Base-by-base conservation (phyloP, 2,113 vertebrate species). In the Baryphthengus martii region DNA sequence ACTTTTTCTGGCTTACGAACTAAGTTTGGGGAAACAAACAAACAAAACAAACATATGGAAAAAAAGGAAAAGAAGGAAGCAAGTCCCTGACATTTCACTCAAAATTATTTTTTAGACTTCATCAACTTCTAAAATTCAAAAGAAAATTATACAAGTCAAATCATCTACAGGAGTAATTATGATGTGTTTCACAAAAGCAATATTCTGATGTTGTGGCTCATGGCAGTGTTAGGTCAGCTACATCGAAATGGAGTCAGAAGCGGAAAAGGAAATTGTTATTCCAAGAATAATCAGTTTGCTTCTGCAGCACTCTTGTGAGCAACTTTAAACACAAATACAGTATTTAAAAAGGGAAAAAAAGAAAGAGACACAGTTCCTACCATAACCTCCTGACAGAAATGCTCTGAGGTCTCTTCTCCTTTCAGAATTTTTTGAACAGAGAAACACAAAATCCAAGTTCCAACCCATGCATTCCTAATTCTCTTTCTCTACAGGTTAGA, bases 1-100 rank as follows among this genome's bases (percentile, higher is more conserved):
- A 99, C 98, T 88, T 99, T 99, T 91, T 98, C 98, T 12, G 99
- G 99, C 92, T 99, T 99, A 88, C 94, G 98, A 83, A 99, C 99
- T 99, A 91, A 9, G 67, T 92, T 53, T 82, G 17, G 62, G 23
- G 40, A n/a, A 49, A 91, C 18, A 79, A 33, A 44, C 4, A 23
- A 66, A 26, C 7, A 31, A 70, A 74, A 5, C 13, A 28, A 31
- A 6, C 20, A 89, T 20, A 37, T 20, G 19, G 28, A 11, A 2
- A 9, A 20, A 61, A 31, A 49, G n/a, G n/a, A 25, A 5, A 28
- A 65, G 31, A 73, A 6, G 6, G 24, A 28, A 53, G 25, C 16
- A 47, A 29, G 59, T 26, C 44, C 50, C 17, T 50, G 23, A 65
- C 53, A 63, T 70, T 85, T 91, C 53, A n/a, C 10, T 53, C 29